A percentile compares a stretch with the other conserved stretches of the same genome.
phyloP scores from a whole-genome alignment of 2,797 vertebrate species.

The Pogonophryne albipinna region DNA sequence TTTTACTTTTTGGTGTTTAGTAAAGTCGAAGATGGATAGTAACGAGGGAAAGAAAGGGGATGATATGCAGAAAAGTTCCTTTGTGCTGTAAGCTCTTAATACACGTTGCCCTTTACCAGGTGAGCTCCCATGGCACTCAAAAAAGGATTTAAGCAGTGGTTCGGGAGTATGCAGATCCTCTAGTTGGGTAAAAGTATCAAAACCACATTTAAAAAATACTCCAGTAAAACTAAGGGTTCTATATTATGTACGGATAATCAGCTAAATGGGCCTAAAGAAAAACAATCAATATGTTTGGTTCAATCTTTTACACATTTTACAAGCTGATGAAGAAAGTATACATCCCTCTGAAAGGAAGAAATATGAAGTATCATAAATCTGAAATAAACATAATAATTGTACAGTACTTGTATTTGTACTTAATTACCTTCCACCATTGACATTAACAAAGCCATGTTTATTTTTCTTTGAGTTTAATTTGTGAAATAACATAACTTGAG shows the following conservation, averaged over 20 bases:
- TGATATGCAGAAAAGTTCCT: no score
- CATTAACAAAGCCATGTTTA: not conserved
- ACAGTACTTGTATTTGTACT: no score
- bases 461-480: conserved; percentile 4
- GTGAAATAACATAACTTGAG: not conserved
- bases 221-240: not conserved
- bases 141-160: not conserved
- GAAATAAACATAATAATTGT: no score
- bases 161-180: not conserved
- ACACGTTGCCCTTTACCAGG: no score
- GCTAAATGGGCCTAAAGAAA: not conserved
- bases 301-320: not conserved
- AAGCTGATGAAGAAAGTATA: not conserved
- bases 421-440: not conserved
- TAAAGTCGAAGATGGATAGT: no score
- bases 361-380: not conserved
- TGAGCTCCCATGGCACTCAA: no score
- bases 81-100: no score
- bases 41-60: no score
- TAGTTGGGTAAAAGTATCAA: not conserved
- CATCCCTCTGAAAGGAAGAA: not conserved
- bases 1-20: not conserved
- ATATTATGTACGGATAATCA: not conserved
- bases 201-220: not conserved
- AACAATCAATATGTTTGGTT: no score